These are phyloP conservation scores for Lepidotrigona ventralis DNA, from an alignment of 1,140 invertebrate species.

Conservation along the genomic window DNA sequence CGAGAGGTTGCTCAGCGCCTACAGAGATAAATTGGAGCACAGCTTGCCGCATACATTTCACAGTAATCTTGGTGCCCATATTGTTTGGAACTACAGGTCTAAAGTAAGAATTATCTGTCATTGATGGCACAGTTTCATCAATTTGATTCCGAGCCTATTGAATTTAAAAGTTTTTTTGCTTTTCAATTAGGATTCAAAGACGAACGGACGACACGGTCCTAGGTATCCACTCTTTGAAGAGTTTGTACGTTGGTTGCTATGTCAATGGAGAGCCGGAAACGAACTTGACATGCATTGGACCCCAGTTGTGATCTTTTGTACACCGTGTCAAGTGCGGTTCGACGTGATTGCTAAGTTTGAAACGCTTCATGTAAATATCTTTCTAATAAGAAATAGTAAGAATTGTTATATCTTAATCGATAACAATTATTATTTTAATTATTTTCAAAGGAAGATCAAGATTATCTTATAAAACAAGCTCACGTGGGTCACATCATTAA, in stretches of 20 bases:
- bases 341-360: conserved; percentile 94
- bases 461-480: conserved; percentile 89
- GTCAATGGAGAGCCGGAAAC: conserved; percentile 83
- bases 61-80: conserved; percentile 88
- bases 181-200: conserved; percentile 68
- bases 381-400: neutral
- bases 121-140: neutral
- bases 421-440: neutral
- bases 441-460: conserved; percentile 87
- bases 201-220: conserved; percentile 75
- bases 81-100: conserved; percentile 86
- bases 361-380: conserved; percentile 84
- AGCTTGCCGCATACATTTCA: conserved; percentile 90
- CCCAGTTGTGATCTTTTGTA: conserved; percentile 91
- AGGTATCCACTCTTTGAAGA: conserved; percentile 88
- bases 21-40: conserved; percentile 92
- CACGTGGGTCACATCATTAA: conserved; percentile 87
- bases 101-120: conserved; percentile 71
- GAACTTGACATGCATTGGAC: conserved; percentile 95
- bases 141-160: neutral
- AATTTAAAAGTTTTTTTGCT: neutral
- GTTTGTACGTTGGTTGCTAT: conserved; percentile 88
- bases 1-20: conserved; percentile 93
- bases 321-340: conserved; percentile 93
- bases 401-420: neutral